A percentile compares a stretch with the other conserved stretches of the same genome.
Conservation (phyloP, 2,113 vertebrate genomes). For the Lipotes vexillifer region DNA sequence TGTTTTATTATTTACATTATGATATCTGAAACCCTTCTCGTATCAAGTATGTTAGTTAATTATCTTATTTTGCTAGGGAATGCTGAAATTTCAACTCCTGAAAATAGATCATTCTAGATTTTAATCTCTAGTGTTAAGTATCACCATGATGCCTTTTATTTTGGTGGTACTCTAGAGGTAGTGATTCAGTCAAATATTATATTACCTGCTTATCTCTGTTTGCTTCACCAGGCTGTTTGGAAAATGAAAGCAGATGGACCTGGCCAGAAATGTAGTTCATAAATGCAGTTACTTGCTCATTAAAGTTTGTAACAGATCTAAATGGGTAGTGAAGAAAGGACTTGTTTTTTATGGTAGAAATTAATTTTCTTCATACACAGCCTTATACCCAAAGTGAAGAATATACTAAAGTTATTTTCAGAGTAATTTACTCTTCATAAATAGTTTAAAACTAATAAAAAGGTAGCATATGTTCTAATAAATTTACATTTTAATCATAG, state of each 20-base stretch:
- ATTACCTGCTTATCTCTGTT: constrained; percentile 51
- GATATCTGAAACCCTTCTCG: background rate
- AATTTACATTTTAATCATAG: background rate
- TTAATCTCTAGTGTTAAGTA: constrained; percentile 17
- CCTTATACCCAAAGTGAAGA: background rate
- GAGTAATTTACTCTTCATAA: background rate
- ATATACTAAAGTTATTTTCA: constrained; percentile 11
- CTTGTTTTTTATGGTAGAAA: constrained; percentile 23
- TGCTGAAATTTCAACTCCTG: background rate
- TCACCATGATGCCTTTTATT: background rate
- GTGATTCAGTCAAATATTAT: constrained; percentile 18
- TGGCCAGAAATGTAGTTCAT: constrained; percentile 42
- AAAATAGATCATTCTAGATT: background rate
- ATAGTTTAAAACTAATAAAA: background rate
- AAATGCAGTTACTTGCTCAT: constrained; percentile 6
- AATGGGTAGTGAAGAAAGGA: background rate
- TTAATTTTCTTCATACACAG: background rate
- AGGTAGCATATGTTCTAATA: background rate
- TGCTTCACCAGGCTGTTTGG: constrained; percentile 29
- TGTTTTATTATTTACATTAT: background rate
- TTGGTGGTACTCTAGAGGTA: background rate
- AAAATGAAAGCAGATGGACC: constrained; percentile 43
- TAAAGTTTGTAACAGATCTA: constrained; percentile 34
- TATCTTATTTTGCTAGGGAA: background rate
- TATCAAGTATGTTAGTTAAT: background rate